Evolutionary conservation across 1,140 invertebrate species (phyloP), one percentile per base, ranked within the genome.

Genomic region (Danaus plexippus): DNA sequence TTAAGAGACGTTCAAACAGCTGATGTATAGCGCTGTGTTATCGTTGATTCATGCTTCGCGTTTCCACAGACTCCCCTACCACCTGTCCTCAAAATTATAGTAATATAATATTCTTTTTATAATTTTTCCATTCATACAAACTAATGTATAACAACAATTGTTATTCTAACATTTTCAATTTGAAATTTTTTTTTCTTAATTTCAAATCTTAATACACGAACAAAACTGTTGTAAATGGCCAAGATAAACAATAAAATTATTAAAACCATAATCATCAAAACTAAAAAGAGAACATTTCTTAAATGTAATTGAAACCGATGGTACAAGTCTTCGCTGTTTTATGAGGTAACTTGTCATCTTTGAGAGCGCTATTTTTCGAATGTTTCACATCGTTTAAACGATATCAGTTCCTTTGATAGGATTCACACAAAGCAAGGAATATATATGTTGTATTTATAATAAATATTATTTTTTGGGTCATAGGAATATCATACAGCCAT

Each of bases 1-100:
- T 79, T 79, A 79, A 77, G 74, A 68, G 69, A 65, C 52, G 69
- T 63, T 71, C 72, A 73, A 69, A 66, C 64, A 57, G 41, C 62
- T 75, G 74, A 77, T 75, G 67, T 75, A 75, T 73, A 64, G 67
- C 48, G 57, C 61, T 42, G 60, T 65, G 67, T 74, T 65, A 63
- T 68, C 57, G 60, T 64, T 73, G 75, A 77, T 77, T 75, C 72
- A 77, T 73, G 54, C 40, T 47, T 59, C 49, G 15, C 62, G 51
- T 54, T 62, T 67, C 54, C 57, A 11, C 57, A 40, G 59, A 45
- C 52, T 11, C 53, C 54, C 47, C 41, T 47, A 67, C 59, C 55
- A 64, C 44, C 10, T 47, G 41, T 10, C 41, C 32, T 47, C 32
- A 43, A 11, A 10, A 22, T 9, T 12, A 46, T 46, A n/a, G 5